Conservation (phyloP, 2,113 vertebrate genomes). For the Charadrius vociferus region DNA sequence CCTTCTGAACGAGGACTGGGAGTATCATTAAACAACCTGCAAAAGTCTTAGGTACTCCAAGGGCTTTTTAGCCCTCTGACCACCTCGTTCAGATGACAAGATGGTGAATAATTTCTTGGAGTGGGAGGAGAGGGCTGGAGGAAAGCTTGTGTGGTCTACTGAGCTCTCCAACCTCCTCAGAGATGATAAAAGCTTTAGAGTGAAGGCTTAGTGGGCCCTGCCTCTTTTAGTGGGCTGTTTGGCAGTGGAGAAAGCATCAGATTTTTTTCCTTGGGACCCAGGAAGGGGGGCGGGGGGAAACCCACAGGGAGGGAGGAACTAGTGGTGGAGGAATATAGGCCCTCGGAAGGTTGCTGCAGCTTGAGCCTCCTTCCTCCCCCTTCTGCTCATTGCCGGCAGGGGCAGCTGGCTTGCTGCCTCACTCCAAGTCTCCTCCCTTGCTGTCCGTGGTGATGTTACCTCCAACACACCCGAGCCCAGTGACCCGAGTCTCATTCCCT, state of each 20-base stretch:
- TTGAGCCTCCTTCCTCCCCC: not conserved
- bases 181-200: not conserved
- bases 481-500: not conserved
- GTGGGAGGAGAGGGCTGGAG: not conserved
- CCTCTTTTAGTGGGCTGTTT: not conserved
- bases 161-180: not conserved
- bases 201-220: not conserved
- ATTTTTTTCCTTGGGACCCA: not conserved
- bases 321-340: not conserved
- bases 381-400: not conserved
- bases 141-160: not conserved
- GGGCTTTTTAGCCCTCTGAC: not conserved
- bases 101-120: not conserved
- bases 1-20: not conserved
- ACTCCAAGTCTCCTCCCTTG: accelerated
- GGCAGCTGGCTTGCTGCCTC: not conserved
- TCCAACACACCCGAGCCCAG: accelerated
- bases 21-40: not conserved
- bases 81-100: accelerated
- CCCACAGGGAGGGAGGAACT: not conserved
- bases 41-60: not conserved
- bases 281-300: not conserved
- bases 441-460: not conserved
- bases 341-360: not conserved
- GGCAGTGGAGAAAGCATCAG: not conserved